Evolutionary conservation across 2,113 vertebrate species (phyloP), one percentile per base, ranked within the genome.

Genomic region (Gobius niger): DNA sequence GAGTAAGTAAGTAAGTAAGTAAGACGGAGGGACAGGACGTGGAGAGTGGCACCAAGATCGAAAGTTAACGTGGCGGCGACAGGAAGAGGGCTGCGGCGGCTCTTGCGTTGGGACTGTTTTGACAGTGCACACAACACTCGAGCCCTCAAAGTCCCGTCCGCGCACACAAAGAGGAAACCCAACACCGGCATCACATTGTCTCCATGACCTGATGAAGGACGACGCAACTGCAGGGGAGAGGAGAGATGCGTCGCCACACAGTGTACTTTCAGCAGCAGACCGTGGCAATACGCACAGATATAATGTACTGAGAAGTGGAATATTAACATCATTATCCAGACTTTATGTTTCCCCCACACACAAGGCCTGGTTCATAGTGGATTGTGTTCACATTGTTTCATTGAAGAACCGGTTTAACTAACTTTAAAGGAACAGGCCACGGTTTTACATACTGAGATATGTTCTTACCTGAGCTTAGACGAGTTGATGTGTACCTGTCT

Each of bases 131-230:
- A 67, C 53, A 56, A 64, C 49, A 72, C 67, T n/a, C 72, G 74
- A 63, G 64, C 57, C 54, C 75, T 73, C 67, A 75, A 44, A 82
- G 70, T 69, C 46, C 41, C 34, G 65, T 24, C 59, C 44, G 63
- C 61, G 57, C 61, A 61, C 50, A 60, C 50, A 65, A 7, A 18
- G 41, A 61, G 63, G 86, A 87, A 89, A 91, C 66, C 71, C 71
- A 82, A 90, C 85, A 88, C 85, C 66, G 16, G 46, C 73, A 60
- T 84, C 80, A 78, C 80, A 81, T 54, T 83, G 73, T 85, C 78
- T 82, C 46, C 9, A 47, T 84, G 77, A 86, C 85, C 88, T 44
- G 67, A 72, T 81, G 85, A 87, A 89, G 87, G 85, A 85, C 84
- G 85, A 72, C 73, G 68, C 42, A 63, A 63, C 84, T 63, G 78